phyloP scores from a whole-genome alignment of 2,888 invertebrate species.

The Cantharis flavilabris region DNA sequence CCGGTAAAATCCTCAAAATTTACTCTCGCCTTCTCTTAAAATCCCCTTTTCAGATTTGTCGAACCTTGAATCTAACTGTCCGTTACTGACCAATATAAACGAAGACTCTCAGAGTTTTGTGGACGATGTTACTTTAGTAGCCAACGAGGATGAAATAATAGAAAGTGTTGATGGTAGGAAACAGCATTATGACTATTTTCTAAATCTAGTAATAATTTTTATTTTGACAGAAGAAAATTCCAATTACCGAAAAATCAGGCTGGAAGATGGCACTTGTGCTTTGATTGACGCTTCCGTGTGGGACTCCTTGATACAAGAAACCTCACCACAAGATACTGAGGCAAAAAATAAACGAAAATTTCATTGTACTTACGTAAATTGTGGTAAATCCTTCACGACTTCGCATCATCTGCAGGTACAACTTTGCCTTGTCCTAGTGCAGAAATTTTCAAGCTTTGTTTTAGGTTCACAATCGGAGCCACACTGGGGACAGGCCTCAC shows the following conservation, averaged over 20 bases:
- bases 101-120: conserved; percentile 2
- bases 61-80: not conserved
- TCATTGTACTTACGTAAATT: conserved; percentile 56
- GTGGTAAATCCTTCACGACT: conserved; percentile 58
- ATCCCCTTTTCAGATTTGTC: not conserved
- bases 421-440: not conserved
- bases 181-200: not conserved
- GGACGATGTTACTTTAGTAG: conserved; percentile 12
- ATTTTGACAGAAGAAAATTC: conserved; percentile 17
- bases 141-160: conserved; percentile 1
- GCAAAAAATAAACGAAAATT: conserved; percentile 46
- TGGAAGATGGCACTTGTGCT: conserved; percentile 47
- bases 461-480: conserved; percentile 60
- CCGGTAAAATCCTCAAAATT: conserved; percentile 9
- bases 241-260: conserved; percentile 40
- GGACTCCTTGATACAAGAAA: conserved; percentile 35
- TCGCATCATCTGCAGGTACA: conserved; percentile 59
- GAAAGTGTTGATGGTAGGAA: conserved; percentile 11
- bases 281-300: conserved; percentile 39
- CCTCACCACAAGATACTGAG: conserved; percentile 11
- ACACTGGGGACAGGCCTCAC: conserved; percentile 59
- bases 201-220: not conserved
- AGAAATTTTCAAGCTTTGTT: conserved; percentile 24
- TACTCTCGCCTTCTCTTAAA: not conserved
- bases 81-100: not conserved